These are phyloP conservation scores for Micoletzkya japonica DNA, from an alignment of 2,888 invertebrate species.

Conservation along the genomic window DNA sequence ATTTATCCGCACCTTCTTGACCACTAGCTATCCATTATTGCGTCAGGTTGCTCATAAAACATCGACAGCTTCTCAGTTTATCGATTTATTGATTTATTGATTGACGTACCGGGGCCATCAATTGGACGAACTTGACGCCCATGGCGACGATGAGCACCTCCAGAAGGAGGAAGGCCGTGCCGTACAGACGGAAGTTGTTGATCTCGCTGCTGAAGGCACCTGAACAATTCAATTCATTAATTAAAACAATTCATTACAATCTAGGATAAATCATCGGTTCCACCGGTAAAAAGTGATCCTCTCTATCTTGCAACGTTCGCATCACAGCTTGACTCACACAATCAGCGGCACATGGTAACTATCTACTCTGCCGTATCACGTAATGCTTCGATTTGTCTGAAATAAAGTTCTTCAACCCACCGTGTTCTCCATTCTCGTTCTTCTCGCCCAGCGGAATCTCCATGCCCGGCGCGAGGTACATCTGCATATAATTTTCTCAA, in stretches of 20 bases:
- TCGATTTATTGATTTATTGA: not conserved
- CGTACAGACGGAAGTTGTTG: slow-evolving; percentile 97
- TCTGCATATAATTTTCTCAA: slow-evolving; percentile 13
- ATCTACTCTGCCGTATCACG: too few species aligned
- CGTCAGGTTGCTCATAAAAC: slow-evolving; percentile 67
- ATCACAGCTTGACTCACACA: too few species aligned
- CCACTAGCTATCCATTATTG: not conserved
- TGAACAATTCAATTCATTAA: slow-evolving; percentile 27
- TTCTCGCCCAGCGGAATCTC: not conserved
- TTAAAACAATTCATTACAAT: too few species aligned
- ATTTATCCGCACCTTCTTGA: not conserved
- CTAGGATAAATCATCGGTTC: too few species aligned
- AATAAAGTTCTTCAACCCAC: not conserved
- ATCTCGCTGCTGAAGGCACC: slow-evolving; percentile 69
- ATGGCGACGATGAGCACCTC: slow-evolving; percentile 85
- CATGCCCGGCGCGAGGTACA: slow-evolving; percentile 13
- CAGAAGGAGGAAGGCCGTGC: slow-evolving; percentile 82
- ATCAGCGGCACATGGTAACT: too few species aligned
- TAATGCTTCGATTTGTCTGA: not conserved
- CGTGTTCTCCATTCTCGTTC: slow-evolving; percentile 1
- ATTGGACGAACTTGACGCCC: slow-evolving; percentile 97
- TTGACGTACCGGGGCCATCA: slow-evolving; percentile 82
- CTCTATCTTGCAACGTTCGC: too few species aligned
- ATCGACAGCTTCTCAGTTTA: slow-evolving; percentile 79
- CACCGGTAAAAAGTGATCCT: too few species aligned